Evolutionary conservation across 2,113 vertebrate genomes (phyloP), one percentile per base, ranked within the genome.

Genomic region (Ailuropoda melanoleuca): DNA sequence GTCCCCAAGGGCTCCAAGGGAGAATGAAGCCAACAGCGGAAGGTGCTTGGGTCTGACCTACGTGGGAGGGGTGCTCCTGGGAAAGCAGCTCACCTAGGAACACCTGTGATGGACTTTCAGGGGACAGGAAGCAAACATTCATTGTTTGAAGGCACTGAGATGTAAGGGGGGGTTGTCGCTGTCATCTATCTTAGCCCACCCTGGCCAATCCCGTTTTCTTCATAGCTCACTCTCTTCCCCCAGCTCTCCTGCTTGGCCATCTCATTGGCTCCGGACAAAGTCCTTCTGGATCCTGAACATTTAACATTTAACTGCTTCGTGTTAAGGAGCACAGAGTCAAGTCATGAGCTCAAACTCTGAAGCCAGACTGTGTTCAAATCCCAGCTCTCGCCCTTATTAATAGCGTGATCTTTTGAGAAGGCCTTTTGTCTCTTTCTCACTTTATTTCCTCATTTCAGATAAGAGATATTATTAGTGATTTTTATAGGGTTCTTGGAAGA

Each of bases 401-500:
- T 48, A 48, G 37, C 24, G 18, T 48, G 43, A 62, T 85, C n/a
- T 74, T 92, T 83, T 53, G 46, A 93, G 68, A 94, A 96, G 37
- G 13, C 34, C 39, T 53, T 91, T 86, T 46, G 15, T 26, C 23
- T 91, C 55, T 80, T 93, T 88, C 48, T 96, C 39, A 43, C 18
- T 88, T 97, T 80, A 87, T 88, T 93, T 75, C 31, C 39, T 95
- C n/a, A 81, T 75, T 31, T 26, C 24, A 46, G 84, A 46, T 62
- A 84, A 74, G 80, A 96, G n/a, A 75, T 78, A 46, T 53, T 74
- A 60, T 90, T 88, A 78, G 23, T 26, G 19, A 74, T 91, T 95
- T 77, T 84, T 83, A 39, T 91, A 95, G 17, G 15, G 9, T 72
- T 96, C 24, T 72, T 80, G 53, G 70, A 85, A 94, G 46, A 96